A percentile compares a stretch with the other conserved stretches of the same genome.
These are phyloP conservation scores for Mizuhopecten yessoensis DNA, from an alignment of 1,140 invertebrate genomes.

Conservation along the genomic window DNA sequence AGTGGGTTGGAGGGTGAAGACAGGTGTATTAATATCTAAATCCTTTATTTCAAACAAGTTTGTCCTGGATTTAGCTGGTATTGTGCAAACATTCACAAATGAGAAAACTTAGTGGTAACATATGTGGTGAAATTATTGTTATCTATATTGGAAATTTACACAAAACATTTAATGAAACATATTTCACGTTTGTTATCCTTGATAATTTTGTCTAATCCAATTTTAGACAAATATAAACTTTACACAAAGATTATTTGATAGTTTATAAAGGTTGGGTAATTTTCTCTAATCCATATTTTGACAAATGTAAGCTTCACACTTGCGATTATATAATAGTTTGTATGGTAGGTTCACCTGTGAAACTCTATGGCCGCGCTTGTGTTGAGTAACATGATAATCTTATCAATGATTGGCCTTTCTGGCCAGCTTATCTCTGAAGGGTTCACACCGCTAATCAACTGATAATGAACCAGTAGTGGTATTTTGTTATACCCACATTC, in stretches of 20 bases:
- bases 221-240: too few relatives aligned
- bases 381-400: slow-evolving; percentile 26
- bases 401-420: not conserved
- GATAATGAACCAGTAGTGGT: not conserved
- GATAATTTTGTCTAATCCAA: too few relatives aligned
- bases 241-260: too few relatives aligned
- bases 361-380: not conserved
- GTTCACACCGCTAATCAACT: slow-evolving; percentile 6
- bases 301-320: too few relatives aligned
- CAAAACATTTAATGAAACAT: too few relatives aligned
- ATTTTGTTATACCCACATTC: slow-evolving; percentile 12
- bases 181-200: too few relatives aligned
- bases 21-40: too few relatives aligned
- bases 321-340: not conserved
- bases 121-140: not conserved
- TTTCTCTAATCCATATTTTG: too few relatives aligned
- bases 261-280: too few relatives aligned
- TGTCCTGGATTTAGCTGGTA: not conserved
- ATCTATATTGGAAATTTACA: not conserved
- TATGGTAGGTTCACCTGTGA: not conserved
- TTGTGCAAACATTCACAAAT: not conserved
- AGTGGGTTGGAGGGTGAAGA: too few relatives aligned
- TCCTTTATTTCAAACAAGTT: too few relatives aligned
- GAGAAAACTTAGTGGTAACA: not conserved
- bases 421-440: slow-evolving; percentile 1